phyloP scores from a whole-genome alignment of 2,113 vertebrate species.

The Platysternon megacephalum region DNA sequence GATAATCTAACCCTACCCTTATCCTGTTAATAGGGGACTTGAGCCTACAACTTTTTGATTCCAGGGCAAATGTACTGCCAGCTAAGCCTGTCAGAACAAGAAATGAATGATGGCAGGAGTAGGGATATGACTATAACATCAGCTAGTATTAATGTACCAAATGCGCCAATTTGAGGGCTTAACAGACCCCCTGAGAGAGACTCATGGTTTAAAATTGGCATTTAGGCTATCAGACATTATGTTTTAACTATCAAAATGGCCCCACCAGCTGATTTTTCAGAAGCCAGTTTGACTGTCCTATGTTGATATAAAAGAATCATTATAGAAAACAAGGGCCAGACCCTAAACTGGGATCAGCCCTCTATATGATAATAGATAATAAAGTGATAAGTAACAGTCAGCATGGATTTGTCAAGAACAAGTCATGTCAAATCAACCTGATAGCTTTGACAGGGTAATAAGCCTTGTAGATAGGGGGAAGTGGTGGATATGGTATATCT shows the following conservation, averaged over 20 bases:
- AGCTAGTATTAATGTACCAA: not conserved
- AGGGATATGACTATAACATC: rapidly evolving
- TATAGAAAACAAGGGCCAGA: not conserved
- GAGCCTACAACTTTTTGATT: rapidly evolving
- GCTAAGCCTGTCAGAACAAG: not conserved
- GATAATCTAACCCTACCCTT: not conserved
- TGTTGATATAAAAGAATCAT: not conserved
- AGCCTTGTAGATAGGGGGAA: no score
- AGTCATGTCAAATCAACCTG: no score
- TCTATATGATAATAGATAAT: not conserved
- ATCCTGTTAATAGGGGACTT: not conserved
- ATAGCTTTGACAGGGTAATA: no score
- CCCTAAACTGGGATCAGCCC: not conserved
- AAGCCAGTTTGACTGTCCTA: not conserved
- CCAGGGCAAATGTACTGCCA: rapidly evolving
- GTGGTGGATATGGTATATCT: no score
- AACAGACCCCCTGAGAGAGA: not conserved
- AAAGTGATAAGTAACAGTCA: no score
- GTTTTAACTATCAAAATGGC: not conserved
- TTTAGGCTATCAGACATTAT: not conserved
- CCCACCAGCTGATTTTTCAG: not conserved
- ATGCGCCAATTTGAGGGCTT: not conserved
- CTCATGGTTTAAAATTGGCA: rapidly evolving
- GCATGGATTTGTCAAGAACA: no score
- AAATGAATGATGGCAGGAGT: not conserved